Percentiles rank a stretch among this genome's conserved stretches.
Evolutionary conservation across 2,113 vertebrate species (phyloP).

Genomic region (Hyaena hyaena): DNA sequence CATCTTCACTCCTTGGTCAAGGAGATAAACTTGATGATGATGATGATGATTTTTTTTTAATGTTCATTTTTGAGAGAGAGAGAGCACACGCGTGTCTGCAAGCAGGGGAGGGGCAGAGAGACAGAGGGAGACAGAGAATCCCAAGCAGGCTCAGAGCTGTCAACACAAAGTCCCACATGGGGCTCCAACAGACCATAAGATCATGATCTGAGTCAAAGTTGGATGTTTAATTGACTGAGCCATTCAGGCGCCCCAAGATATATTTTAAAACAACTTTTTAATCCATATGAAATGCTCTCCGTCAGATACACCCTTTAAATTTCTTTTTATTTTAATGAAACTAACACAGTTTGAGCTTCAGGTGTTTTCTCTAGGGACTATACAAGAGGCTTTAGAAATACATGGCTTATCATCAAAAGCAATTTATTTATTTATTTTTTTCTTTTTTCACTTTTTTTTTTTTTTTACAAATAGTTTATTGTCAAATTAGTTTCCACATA

Average conservation of each 20-base stretch:
- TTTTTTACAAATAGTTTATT: no score
- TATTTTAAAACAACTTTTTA: slow-evolving; percentile 27
- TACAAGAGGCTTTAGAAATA: neutral
- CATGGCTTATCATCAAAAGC: neutral
- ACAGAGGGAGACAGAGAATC: neutral
- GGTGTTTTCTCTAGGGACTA: neutral
- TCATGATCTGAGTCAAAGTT: neutral
- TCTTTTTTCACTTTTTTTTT: no score
- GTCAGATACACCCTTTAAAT: neutral
- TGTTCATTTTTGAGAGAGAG: neutral
- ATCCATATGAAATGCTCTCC: neutral
- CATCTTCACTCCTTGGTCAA: neutral
- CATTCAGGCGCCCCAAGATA: neutral
- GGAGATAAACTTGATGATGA: neutral
- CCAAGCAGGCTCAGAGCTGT: neutral
- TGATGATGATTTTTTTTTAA: neutral
- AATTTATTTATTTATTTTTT: neutral
- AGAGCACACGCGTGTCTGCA: neutral
- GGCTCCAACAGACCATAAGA: neutral
- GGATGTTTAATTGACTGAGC: neutral
- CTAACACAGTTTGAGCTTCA: neutral
- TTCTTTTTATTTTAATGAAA: slow-evolving; percentile 62
- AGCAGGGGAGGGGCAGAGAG: neutral
- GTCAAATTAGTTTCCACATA: no score
- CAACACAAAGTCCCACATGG: neutral